phyloP scores from a whole-genome alignment of 2,888 invertebrate genomes.

The Caenorhabditis virilis region DNA sequence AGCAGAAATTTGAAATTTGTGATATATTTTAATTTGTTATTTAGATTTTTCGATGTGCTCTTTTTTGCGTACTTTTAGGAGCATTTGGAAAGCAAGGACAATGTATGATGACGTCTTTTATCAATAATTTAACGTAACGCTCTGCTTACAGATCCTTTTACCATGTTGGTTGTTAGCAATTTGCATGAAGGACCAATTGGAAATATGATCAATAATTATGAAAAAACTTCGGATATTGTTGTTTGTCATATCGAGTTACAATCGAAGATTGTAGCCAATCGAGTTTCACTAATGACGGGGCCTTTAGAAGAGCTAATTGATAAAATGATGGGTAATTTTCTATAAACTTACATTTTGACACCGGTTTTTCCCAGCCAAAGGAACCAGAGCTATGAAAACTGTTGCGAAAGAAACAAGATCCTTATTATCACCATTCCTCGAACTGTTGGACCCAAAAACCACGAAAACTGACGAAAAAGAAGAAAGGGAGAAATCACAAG shows the following conservation, averaged over 20 bases:
- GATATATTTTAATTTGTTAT: slow-evolving; percentile 15
- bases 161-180: slow-evolving; percentile 49
- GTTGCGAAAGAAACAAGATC: slow-evolving; percentile 28
- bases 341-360: too few relatives aligned
- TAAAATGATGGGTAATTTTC: slow-evolving; percentile 50
- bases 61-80: slow-evolving; percentile 57
- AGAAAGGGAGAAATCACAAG: slow-evolving; percentile 19
- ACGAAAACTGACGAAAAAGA: slow-evolving; percentile 16
- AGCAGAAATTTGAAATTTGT: slow-evolving; percentile 6
- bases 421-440: slow-evolving; percentile 41
- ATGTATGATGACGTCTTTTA: slow-evolving; percentile 23
- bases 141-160: slow-evolving; percentile 49
- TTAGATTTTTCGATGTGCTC: slow-evolving; percentile 60
- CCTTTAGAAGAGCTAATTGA: slow-evolving; percentile 59
- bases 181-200: slow-evolving; percentile 56
- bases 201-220: slow-evolving; percentile 59
- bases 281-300: slow-evolving; percentile 56
- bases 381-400: slow-evolving; percentile 36
- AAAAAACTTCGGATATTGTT: slow-evolving; percentile 51
- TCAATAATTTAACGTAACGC: too few relatives aligned
- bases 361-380: too few relatives aligned
- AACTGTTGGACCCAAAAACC: slow-evolving; percentile 20
- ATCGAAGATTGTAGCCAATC: slow-evolving; percentile 49
- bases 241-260: slow-evolving; percentile 62
- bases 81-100: slow-evolving; percentile 59